phyloP scores from a whole-genome alignment of 2,888 invertebrate species.

The Metopia argyrocephala region DNA sequence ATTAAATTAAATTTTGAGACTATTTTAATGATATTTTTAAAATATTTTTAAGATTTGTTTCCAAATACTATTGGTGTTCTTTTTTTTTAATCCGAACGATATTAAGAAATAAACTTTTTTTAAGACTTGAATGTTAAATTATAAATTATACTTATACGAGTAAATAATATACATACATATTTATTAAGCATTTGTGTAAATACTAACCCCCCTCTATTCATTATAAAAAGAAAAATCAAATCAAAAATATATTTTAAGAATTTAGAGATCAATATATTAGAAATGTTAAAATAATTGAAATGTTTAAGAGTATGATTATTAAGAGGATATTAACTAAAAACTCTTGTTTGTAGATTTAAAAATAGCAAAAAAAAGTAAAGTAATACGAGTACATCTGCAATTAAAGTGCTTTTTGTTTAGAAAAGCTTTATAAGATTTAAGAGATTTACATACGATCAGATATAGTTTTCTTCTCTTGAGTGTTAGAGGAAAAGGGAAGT shows the following conservation, averaged over 20 bases:
- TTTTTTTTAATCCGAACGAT: constrained; percentile 1
- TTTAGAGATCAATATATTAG: background rate
- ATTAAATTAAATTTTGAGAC: constrained; percentile 12
- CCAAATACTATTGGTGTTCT: constrained; percentile 12
- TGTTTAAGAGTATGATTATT: background rate
- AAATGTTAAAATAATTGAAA: background rate
- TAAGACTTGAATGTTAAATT: constrained; percentile 46
- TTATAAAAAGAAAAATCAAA: background rate
- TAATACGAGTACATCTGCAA: background rate
- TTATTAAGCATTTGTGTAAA: constrained; percentile 29
- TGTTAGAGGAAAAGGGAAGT: background rate
- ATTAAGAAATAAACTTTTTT: background rate
- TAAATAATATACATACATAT: constrained; percentile 4
- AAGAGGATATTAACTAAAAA: background rate
- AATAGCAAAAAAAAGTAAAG: background rate
- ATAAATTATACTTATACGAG: constrained; percentile 12
- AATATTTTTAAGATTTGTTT: constrained; percentile 17
- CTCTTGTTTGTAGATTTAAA: background rate
- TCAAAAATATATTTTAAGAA: background rate
- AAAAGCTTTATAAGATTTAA: constrained; percentile 19
- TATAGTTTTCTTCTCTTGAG: no score
- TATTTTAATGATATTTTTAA: constrained; percentile 40
- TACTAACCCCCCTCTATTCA: constrained; percentile 23
- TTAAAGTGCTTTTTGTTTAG: constrained; percentile 1
- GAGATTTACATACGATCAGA: background rate